These are phyloP conservation scores for Drepana arcuata DNA, from an alignment of 1,140 invertebrate genomes.

Conservation along the genomic window DNA sequence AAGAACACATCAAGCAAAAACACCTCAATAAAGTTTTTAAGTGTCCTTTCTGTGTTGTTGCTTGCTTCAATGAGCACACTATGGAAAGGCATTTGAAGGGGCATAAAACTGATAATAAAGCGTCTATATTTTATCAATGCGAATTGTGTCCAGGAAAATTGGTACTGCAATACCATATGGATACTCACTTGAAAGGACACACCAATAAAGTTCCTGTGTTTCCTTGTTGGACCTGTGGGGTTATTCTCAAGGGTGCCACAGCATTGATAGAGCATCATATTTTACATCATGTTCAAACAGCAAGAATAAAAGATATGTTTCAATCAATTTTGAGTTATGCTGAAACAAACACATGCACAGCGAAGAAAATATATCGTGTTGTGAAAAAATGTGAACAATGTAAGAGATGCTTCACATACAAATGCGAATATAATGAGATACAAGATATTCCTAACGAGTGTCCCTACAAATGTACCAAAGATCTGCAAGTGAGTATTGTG, in stretches of 20 bases:
- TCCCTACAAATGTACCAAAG: slow-evolving; percentile 32
- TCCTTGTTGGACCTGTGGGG: slow-evolving; percentile 47
- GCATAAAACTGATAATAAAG: slow-evolving; percentile 17
- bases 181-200: slow-evolving; percentile 42
- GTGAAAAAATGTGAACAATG: slow-evolving; percentile 43
- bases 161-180: slow-evolving; percentile 31
- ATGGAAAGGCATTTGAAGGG: slow-evolving; percentile 35
- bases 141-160: slow-evolving; percentile 42
- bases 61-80: slow-evolving; percentile 37
- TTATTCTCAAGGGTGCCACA: slow-evolving; percentile 22
- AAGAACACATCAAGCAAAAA: slow-evolving; percentile 47
- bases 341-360: slow-evolving; percentile 7
- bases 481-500: slow-evolving; percentile 1
- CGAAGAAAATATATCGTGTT: slow-evolving; percentile 30
- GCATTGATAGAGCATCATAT: slow-evolving; percentile 40
- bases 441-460: slow-evolving; percentile 27
- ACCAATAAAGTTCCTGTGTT: slow-evolving; percentile 22
- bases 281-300: slow-evolving; percentile 19
- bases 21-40: slow-evolving; percentile 61
- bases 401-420: slow-evolving; percentile 36
- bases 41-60: slow-evolving; percentile 51
- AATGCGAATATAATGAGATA: slow-evolving; percentile 32
- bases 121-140: slow-evolving; percentile 43
- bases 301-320: slow-evolving; percentile 8
- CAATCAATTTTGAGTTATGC: slow-evolving; percentile 10